A percentile compares a stretch with the other conserved stretches of the same genome.
phyloP scores from a whole-genome alignment of 30 jellyfish, hydroid and myxozoan species.

The Chrysaora quinquecirrha region DNA sequence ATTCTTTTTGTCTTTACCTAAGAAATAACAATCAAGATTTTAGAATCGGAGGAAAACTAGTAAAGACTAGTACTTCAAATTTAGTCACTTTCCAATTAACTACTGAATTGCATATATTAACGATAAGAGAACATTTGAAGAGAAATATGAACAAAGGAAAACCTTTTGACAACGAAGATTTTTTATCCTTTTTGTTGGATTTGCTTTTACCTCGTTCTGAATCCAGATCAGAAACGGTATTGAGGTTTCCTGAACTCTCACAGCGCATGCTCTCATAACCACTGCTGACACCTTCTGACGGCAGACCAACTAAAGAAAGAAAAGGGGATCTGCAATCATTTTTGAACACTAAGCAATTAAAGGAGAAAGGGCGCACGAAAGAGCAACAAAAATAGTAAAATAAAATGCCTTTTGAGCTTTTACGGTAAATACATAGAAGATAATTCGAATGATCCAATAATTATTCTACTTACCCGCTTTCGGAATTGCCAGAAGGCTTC shows the following conservation, averaged over 20 bases:
- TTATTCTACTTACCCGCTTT: constrained; percentile 59
- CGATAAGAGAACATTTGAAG: too few relatives aligned
- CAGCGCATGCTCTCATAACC: constrained; percentile 99
- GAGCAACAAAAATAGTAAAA: too few relatives aligned
- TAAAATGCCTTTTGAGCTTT: too few relatives aligned
- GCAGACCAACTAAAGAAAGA: constrained; percentile 64
- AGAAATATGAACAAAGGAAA: too few relatives aligned
- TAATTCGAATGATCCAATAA: too few relatives aligned
- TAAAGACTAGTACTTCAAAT: too few relatives aligned
- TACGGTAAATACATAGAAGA: too few relatives aligned
- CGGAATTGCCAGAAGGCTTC: constrained; percentile 67
- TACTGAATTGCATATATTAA: too few relatives aligned
- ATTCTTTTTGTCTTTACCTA: constrained; percentile 54
- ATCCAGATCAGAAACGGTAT: constrained; percentile 57
- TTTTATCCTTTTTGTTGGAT: constrained; percentile 52
- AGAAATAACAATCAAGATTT: not conserved
- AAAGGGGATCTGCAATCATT: not conserved
- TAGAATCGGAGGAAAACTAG: too few relatives aligned
- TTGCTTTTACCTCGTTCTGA: constrained; percentile 63
- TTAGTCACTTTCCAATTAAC: too few relatives aligned
- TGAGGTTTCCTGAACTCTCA: constrained; percentile 89
- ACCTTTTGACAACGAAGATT: too few relatives aligned
- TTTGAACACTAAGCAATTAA: not conserved
- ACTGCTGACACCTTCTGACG: constrained; percentile 98
- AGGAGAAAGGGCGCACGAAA: not conserved